Evolutionary conservation across 2,888 invertebrate species (phyloP), one percentile per base, ranked within the genome.

Genomic region (Conops quadrifasciatus): DNA sequence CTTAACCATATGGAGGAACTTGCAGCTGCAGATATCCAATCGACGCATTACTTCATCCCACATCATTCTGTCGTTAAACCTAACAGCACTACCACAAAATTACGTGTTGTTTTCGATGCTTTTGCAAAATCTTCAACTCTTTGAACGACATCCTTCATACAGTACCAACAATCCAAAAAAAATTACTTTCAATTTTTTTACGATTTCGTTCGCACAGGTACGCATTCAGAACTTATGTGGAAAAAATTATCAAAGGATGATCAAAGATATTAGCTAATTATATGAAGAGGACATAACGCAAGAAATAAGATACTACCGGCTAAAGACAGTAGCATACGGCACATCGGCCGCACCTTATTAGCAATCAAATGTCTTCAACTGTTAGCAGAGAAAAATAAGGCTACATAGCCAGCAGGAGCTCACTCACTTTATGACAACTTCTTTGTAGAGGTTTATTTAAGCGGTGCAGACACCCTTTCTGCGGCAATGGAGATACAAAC

Each of bases 71-170:
- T 64, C 13, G 11, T 64, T n/a, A 47, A 49, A 21, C 47, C 26
- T 13, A 15, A 49, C 16, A 64, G 64, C 47, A 49, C 24, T 15
- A 64, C 64, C 21, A 64, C 49, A 11, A 64, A 47, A 64, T 24
- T 64, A 7, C 45, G 24, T 19, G 64, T 64, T 13, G 64, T 64
- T 49, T 64, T 64, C 24, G 64, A 64, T 21, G 64, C 64, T 16
- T 64, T 15, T n/a, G 21, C 36, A n/a, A 47, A 64, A 47, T 21
- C 64, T 9, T 64, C 49, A 16, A 13, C 45, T 47, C 64, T 36
- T 21, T 64, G 15, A 64, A 64, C 64, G 64, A 64, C 24, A 64
- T 64, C 15, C n/a, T 64, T 21, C n/a, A 47, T 16, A 43, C 13
- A 21, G 64, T 36, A 16, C 63, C 63, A 16, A 36, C 2, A 15